Evolutionary conservation across 1,140 invertebrate genomes (phyloP).

Genomic region (Metopolophium dirhodum): DNA sequence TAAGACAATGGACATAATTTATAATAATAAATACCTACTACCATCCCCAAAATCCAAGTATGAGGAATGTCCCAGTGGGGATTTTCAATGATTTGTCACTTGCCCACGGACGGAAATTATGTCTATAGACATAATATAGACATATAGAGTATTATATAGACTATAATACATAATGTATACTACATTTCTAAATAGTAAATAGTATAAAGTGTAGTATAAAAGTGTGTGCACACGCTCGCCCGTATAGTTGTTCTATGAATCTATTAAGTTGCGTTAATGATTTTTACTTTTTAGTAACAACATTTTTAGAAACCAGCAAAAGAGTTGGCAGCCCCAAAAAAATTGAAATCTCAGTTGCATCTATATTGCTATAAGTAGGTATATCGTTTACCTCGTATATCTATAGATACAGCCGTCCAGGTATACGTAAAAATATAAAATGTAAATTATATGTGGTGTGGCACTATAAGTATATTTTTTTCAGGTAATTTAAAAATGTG

Average conservation of each 20-base stretch:
- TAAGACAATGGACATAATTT: too few species aligned
- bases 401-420: too few species aligned
- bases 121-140: too few species aligned
- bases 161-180: too few species aligned
- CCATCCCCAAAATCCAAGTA: too few species aligned
- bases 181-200: too few species aligned
- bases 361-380: background rate
- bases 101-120: too few species aligned
- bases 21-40: background rate
- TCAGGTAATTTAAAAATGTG: background rate
- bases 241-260: background rate
- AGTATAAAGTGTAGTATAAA: too few species aligned
- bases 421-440: too few species aligned
- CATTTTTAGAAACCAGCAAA: background rate
- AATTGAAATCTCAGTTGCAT: background rate
- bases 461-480: background rate
- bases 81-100: background rate
- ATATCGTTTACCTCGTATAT: background rate
- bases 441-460: background rate
- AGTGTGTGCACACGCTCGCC: background rate
- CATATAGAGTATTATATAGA: too few species aligned
- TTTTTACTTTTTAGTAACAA: background rate
- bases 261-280: background rate
- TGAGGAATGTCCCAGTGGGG: background rate
- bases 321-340: background rate